Base-by-base conservation (phyloP, 23 tunicate genomes). In the Diplosoma virens region DNA sequence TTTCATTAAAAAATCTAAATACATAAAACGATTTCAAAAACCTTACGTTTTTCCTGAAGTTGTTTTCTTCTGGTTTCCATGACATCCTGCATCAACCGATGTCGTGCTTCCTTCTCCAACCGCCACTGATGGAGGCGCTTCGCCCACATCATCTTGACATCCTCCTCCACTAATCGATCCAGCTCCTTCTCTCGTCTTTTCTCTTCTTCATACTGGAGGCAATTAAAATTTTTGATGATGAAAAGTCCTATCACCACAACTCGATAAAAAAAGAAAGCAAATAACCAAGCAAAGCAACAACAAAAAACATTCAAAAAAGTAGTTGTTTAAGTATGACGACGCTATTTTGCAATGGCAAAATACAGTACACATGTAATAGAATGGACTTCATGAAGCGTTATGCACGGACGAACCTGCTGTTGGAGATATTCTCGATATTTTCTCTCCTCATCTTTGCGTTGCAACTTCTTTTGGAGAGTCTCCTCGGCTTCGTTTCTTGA, bases 61-160 rank as follows among this genome's bases (percentile, higher is more conserved):
- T 90, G 97, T 74, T 66, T 79, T 52, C 89, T 92, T 77, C 97
- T 81, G 26, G 85, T 78, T 34, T 81, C 97, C 91, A 92, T 92
- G 46, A 92, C 97, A 71, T 92, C 92, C 66, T 74, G 73, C 97
- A 92, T 80, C 61, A 92, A 45, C 71, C 83, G 67, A 36, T 85
- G 67, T 53, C 97, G 75, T 0, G 92, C 92, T 37, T 85, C 97
- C 70, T 76, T 80, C 87, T 92, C 97, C 75, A 81, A 74, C 66
- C 73, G 81, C 84, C 92, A 81, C 69, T 92, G 92, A 1, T 79
- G 82, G n/a, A 92, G 59, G 30, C 81, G 81, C 84, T 92, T 85
- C 61, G 84, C 81, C 97, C 97, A 92, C 92, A 85, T 85, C 48
- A 60, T 76, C 28, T 85, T 85, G 25, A 92, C 87, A 59, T 92